Evolutionary conservation across 2,113 vertebrate genomes (phyloP).

Genomic region (Crypturellus undulatus): DNA sequence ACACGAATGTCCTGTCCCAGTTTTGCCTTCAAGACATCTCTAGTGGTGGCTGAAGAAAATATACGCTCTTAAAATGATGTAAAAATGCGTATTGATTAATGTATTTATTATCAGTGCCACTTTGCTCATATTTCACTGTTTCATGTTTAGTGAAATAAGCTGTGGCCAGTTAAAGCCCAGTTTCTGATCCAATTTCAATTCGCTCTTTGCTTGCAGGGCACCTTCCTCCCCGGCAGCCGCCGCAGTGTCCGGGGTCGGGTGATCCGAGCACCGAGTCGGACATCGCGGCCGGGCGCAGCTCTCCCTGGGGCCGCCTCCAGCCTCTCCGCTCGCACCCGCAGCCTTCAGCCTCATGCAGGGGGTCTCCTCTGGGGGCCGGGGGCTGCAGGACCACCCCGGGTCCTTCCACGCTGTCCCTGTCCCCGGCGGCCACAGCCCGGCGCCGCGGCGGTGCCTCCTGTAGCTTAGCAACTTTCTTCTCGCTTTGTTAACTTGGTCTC

Average conservation of each 20-base stretch:
- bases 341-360: background rate
- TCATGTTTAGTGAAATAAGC: constrained; percentile 60
- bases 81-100: constrained; percentile 45
- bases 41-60: background rate
- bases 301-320: accelerated
- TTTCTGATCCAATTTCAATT: constrained; percentile 71
- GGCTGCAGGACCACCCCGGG: no score
- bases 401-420: no score
- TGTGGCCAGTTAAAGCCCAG: constrained; percentile 64
- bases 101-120: constrained; percentile 50
- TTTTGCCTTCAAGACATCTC: background rate
- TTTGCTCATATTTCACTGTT: constrained; percentile 37
- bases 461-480: constrained; percentile 82
- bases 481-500: constrained; percentile 77
- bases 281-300: no score
- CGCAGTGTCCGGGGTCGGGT: no score
- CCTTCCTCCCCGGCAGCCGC: background rate
- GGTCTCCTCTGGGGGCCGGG: background rate
- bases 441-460: constrained; percentile 11
- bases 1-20: no score
- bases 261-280: no score
- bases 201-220: constrained; percentile 46
- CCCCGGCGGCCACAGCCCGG: no score
- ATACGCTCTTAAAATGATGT: constrained; percentile 31
- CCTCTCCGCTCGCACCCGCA: background rate